These are phyloP conservation scores for Tetragonisca angustula DNA, from an alignment of 2,888 invertebrate species.

Conservation along the genomic window DNA sequence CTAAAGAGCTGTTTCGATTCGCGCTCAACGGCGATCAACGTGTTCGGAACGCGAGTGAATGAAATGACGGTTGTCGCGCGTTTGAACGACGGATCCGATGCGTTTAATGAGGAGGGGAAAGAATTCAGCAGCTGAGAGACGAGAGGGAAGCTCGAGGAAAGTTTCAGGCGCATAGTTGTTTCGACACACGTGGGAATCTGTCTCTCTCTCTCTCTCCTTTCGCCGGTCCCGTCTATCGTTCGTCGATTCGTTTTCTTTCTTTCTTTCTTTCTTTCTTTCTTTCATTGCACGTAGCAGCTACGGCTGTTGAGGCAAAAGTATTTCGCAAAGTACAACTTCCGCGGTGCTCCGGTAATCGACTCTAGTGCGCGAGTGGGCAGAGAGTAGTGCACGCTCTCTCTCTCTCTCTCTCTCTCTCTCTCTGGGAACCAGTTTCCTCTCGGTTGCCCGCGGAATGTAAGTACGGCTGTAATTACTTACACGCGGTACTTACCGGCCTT, in stretches of 20 bases:
- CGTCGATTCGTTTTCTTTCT: not conserved
- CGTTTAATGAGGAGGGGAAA: not conserved
- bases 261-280: not conserved
- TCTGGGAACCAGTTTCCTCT: conserved; percentile 67
- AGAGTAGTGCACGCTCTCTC: not conserved
- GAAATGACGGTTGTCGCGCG: not conserved
- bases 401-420: too few relatives aligned
- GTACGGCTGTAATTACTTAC: conserved; percentile 69
- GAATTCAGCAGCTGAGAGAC: not conserved
- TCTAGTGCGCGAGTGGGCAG: conserved; percentile 41
- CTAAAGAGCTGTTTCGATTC: too few relatives aligned
- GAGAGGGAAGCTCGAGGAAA: conserved; percentile 28
- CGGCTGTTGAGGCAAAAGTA: conserved; percentile 17
- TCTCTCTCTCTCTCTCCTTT: conserved; percentile 14
- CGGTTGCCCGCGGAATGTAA: conserved; percentile 67
- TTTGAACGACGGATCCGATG: not conserved
- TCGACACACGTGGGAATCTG: conserved; percentile 40
- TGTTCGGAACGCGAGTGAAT: too few relatives aligned
- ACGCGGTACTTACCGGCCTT: conserved; percentile 58
- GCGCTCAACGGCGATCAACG: too few relatives aligned
- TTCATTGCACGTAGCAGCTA: not conserved
- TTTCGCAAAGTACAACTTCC: conserved; percentile 61
- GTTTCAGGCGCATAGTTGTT: conserved; percentile 46
- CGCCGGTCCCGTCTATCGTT: not conserved
- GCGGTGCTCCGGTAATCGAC: conserved; percentile 41